Evolutionary conservation across 2,113 vertebrate genomes (phyloP).

Genomic region (Brienomyrus brachyistius): DNA sequence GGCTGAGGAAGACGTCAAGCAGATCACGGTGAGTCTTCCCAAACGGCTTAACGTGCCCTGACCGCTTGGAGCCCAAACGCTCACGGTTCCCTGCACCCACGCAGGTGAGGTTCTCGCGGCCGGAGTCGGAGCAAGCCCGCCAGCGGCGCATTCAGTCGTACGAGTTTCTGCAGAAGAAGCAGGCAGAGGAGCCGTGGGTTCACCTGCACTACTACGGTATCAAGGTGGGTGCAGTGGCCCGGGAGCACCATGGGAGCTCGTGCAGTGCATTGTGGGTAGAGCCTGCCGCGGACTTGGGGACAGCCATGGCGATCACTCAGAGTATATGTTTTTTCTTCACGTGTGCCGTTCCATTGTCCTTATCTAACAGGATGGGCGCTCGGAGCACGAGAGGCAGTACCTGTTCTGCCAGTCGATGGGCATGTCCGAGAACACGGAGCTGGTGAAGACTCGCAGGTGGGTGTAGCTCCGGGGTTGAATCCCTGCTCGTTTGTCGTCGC

Average conservation of each 20-base stretch:
- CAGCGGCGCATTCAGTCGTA: conserved; percentile 90
- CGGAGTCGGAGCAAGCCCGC: conserved; percentile 87
- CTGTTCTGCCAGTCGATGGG: conserved; percentile 81
- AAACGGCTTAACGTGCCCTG: neutral
- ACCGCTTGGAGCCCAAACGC: neutral
- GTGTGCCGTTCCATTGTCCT: neutral
- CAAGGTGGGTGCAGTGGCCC: conserved; percentile 53
- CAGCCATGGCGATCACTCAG: neutral
- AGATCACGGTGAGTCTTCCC: conserved; percentile 76
- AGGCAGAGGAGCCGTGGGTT: conserved; percentile 91
- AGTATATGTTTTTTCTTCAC: neutral
- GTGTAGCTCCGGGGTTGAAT: neutral
- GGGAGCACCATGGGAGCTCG: neutral
- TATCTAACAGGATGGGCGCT: conserved; percentile 74
- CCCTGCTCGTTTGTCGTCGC: neutral
- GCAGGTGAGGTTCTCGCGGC: conserved; percentile 89
- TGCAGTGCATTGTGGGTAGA: neutral
- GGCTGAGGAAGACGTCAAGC: conserved; percentile 88
- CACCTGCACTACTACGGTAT: conserved; percentile 79
- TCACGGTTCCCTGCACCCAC: neutral
- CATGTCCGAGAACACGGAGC: conserved; percentile 74
- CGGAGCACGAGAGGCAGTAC: conserved; percentile 91
- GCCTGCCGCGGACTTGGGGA: neutral
- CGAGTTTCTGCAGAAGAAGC: conserved; percentile 94
- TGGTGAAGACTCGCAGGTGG: conserved; percentile 89